Percentiles rank a stretch among this genome's conserved stretches.
Evolutionary conservation across 2,797 vertebrate genomes (phyloP).

Genomic region (Argentina silus): DNA sequence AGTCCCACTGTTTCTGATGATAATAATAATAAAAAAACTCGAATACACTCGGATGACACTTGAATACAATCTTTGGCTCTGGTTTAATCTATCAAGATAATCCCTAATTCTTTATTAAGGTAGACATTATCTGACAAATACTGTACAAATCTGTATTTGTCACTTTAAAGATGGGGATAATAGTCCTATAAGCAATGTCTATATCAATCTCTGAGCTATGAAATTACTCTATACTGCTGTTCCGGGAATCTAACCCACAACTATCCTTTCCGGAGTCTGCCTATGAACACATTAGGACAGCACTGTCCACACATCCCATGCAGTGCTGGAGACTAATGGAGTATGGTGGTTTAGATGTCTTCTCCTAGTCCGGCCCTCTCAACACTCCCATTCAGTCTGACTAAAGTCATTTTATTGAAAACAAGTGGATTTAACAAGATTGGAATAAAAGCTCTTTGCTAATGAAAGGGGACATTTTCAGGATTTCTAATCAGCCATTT

Average conservation of each 20-base stretch:
- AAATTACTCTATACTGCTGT: slow-evolving; percentile 25
- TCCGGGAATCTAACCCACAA: slow-evolving; percentile 40
- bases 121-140: neutral
- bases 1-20: neutral
- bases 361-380: slow-evolving; percentile 27
- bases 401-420: slow-evolving; percentile 32
- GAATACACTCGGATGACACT: neutral
- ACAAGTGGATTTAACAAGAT: slow-evolving; percentile 30
- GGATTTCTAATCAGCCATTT: slow-evolving; percentile 38
- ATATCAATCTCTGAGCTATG: slow-evolving; percentile 10
- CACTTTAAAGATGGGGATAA: neutral
- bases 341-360: slow-evolving; percentile 32
- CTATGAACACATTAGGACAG: slow-evolving; percentile 42
- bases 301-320: slow-evolving; percentile 19
- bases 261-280: slow-evolving; percentile 26
- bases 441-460: slow-evolving; percentile 1
- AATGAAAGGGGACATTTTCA: slow-evolving; percentile 25
- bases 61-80: neutral
- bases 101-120: neutral
- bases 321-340: slow-evolving; percentile 44
- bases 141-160: neutral
- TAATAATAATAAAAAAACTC: neutral
- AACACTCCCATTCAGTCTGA: slow-evolving; percentile 16
- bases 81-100: neutral
- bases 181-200: too few relatives aligned